Evolutionary conservation across 1,140 invertebrate species (phyloP), one percentile per base, ranked within the genome.

Genomic region (Phthorimaea operculella): DNA sequence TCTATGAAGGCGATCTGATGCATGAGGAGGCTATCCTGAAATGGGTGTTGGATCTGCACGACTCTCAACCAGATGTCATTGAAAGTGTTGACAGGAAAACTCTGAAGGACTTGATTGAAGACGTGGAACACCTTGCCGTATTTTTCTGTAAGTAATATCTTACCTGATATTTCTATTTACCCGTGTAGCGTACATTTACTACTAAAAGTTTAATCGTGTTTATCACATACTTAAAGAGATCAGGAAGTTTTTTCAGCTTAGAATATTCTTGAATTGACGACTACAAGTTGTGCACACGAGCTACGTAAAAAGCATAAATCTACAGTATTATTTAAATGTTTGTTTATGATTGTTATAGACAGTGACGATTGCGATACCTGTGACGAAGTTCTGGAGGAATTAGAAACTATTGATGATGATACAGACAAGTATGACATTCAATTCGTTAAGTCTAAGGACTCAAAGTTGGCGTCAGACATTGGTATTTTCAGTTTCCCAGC

Each of bases 321-420:
- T 12, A 28, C 9, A 52, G 28, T 34, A 53, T 39, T 21, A 9
- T 36, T 28, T 28, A 28, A 6, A 28, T 28, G 21, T 28, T 28
- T 28, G 3, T 39, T 12, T 39, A 9, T 36, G 39, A 44, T 65
- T 71, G 9, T 61, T 73, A 57, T 68, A 94, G 93, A 95, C 82
- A 93, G 94, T 72, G 93, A 96, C 68, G 91, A 93, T 66, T 94
- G 93, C 72, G 89, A 93, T 57, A 89, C 91, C 9, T 97, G 95
- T 74, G 88, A 91, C 51, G 91, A 92, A 62, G 92, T 97, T 60
- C 83, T 98, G 15, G 91, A 95, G 66, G 94, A 97, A 69, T 82
- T 98, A 58, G 96, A 98, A 86, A 96, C 94, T 36, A 97, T 98
- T 70, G 96, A 97, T 71, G 96, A 97, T 80, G 95, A 97, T 64